Percentiles rank a stretch among this genome's conserved stretches.
Evolutionary conservation across 2,113 vertebrate genomes (phyloP).

Genomic region (Cheirogaleus medius): DNA sequence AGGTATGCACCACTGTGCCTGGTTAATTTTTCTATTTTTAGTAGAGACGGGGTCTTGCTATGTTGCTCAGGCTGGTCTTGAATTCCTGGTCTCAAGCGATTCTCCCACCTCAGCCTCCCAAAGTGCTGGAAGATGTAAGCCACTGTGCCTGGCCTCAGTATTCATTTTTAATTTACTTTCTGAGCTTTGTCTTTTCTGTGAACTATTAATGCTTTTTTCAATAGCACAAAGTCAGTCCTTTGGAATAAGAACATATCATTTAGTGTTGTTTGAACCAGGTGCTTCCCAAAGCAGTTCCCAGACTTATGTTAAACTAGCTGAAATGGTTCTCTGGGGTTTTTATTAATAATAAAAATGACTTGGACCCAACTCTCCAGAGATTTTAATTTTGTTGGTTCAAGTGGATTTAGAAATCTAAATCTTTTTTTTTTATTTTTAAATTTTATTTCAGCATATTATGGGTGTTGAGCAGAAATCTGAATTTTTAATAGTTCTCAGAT

Average conservation of each 20-base stretch:
- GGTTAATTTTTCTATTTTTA: no score
- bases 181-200: neutral
- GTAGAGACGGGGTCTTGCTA: no score
- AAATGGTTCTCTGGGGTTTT: neutral
- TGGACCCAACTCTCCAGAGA: neutral
- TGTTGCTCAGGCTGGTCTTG: no score
- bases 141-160: neutral
- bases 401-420: neutral
- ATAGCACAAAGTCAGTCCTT: neutral
- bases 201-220: neutral
- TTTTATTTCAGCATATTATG: no score
- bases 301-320: neutral
- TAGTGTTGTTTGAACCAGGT: neutral
- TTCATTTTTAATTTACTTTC: constrained; percentile 15
- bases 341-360: neutral
- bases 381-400: neutral
- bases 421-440: neutral
- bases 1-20: no score
- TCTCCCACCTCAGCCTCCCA: no score
- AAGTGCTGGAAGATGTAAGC: no score
- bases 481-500: neutral
- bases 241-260: neutral
- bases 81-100: no score
- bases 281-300: neutral
- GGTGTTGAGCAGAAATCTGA: neutral